Evolutionary conservation across 2,888 invertebrate genomes (phyloP), one percentile per base, ranked within the genome.

Genomic region (Synanthedon andrenaeformis): DNA sequence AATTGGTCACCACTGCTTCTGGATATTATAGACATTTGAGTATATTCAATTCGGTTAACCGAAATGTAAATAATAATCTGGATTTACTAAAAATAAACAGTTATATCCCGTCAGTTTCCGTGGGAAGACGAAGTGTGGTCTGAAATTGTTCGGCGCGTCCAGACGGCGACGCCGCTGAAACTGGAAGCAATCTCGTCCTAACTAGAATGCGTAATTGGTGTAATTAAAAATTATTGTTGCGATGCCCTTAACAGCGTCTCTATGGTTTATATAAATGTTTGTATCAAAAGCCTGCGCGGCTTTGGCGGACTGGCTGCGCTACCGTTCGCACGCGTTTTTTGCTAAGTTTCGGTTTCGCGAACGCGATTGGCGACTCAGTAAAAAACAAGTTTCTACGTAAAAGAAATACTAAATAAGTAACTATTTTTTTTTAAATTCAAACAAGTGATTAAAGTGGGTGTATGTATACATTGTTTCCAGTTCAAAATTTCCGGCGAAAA

Each of bases 181-280:
- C 83, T 82, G 77, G 82, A 66, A 69, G 69, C 66, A 73, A 82
- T 82, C 85, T 75, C 71, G 83, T 78, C 71, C 52, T 75, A 84
- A 83, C 85, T 82, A 81, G 85, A 76, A 76, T 60, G 62, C 72
- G 67, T 74, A 70, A 81, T 78, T 78, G 72, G 66, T 68, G 68
- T 79, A 75, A 84, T 82, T 83, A 81, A 77, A 70, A 77, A 69
- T 62, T 70, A 70, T 65, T 70, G 66, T 66, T 62, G 61, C 59
- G 59, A 54, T 56, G 57, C 55, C 57, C 61, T 78, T 76, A 35
- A 80, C 81, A 81, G 79, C 76, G 78, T 64, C 58, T 64, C 54
- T 63, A 35, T 35, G 8, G 65, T 71, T 72, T 82, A 80, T 79
- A 81, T 73, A 74, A 70, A 35, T 35, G 70, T 64, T 64, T 58